Percentiles rank a stretch among this genome's conserved stretches.
Evolutionary conservation across 2,888 invertebrate species (phyloP).

Genomic region (Pristionchus mayeri): DNA sequence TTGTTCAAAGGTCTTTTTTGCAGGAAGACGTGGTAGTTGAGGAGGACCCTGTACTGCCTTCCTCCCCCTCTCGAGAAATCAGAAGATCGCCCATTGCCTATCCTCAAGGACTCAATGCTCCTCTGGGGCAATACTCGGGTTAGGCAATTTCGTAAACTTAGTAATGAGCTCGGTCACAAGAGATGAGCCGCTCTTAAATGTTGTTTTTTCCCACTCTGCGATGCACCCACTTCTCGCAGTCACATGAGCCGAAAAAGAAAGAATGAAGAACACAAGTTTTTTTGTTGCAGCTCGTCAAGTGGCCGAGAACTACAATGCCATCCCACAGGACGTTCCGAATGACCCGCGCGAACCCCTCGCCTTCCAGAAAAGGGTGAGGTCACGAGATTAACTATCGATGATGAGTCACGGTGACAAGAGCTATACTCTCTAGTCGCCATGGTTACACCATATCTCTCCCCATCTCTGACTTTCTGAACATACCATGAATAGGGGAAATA

Average conservation of each 20-base stretch:
- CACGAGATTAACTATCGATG: too few species aligned
- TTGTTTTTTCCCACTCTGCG: too few species aligned
- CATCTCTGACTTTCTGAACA: too few species aligned
- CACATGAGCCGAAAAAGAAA: too few species aligned
- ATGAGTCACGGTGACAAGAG: too few species aligned
- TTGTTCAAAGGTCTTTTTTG: neutral
- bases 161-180: too few species aligned
- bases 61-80: conserved; percentile 12
- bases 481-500: too few species aligned
- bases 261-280: neutral
- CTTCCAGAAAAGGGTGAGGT: conserved; percentile 27
- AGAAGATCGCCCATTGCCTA: conserved; percentile 28
- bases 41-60: neutral
- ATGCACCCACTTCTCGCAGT: too few species aligned
- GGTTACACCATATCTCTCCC: too few species aligned
- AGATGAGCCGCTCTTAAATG: too few species aligned
- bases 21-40: neutral
- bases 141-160: too few species aligned
- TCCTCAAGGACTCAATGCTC: conserved; percentile 6
- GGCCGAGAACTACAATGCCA: conserved; percentile 60
- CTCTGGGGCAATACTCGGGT: conserved; percentile 32
- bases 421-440: too few species aligned
- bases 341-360: conserved; percentile 33
- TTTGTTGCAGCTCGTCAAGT: conserved; percentile 57
- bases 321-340: conserved; percentile 54